Conservation (phyloP, 2,113 vertebrate genomes). For the Trinectes maculatus region DNA sequence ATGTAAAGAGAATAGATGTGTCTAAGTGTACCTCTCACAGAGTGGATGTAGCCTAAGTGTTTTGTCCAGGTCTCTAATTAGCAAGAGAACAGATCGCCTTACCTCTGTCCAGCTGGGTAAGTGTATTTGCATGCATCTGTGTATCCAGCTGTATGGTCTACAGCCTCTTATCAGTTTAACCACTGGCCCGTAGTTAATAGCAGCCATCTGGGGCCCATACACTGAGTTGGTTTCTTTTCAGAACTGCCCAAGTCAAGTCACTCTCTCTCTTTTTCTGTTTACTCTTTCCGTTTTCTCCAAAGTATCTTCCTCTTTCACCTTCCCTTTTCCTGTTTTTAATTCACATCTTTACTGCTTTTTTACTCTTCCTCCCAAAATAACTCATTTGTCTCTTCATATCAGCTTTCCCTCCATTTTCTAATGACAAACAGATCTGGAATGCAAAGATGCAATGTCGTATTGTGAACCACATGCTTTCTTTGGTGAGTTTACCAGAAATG, state of each 20-base stretch:
- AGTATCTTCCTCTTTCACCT: neutral
- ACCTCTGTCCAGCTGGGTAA: constrained; percentile 54
- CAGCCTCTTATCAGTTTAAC: constrained; percentile 77
- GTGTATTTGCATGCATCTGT: constrained; percentile 42
- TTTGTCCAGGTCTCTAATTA: constrained; percentile 66
- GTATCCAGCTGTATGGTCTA: constrained; percentile 61
- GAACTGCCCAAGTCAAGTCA: constrained; percentile 25
- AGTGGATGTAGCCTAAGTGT: constrained; percentile 11
- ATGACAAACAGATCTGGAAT: constrained; percentile 1
- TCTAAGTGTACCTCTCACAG: constrained; percentile 9
- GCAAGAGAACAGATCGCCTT: constrained; percentile 48
- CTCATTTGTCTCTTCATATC: neutral
- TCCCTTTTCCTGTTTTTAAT: neutral
- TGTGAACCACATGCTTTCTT: constrained; percentile 5
- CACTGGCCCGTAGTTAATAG: constrained; percentile 65
- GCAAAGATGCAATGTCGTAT: neutral
- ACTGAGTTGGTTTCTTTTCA: constrained; percentile 43
- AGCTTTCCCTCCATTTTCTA: constrained; percentile 8
- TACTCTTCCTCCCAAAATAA: neutral
- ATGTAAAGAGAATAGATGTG: neutral
- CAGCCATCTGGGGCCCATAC: constrained; percentile 70
- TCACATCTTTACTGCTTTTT: neutral
- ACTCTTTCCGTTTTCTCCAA: neutral
- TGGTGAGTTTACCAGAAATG: neutral
- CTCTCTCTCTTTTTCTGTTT: constrained; percentile 12